phyloP scores from a whole-genome alignment of 2,113 vertebrate species.

The Coracopsis vasa region DNA sequence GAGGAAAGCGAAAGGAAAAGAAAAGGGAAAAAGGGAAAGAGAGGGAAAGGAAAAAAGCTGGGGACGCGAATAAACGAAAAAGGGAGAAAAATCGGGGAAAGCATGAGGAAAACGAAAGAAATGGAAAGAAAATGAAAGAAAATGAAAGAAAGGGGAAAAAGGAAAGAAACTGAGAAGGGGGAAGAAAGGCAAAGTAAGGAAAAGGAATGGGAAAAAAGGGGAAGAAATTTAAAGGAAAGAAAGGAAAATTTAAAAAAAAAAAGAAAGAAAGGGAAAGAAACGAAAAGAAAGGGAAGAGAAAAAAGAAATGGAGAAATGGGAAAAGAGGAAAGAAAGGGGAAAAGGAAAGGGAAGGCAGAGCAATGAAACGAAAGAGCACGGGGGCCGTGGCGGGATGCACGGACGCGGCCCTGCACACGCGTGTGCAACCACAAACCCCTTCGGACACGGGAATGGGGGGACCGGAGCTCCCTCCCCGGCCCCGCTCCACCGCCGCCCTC shows the following conservation, averaged over 20 bases:
- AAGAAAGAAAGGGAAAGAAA: not conserved
- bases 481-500: not conserved
- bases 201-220: not conserved
- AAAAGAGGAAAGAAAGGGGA: too few species aligned
- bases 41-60: not conserved
- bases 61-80: not conserved
- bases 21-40: too few species aligned
- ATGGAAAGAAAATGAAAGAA: too few species aligned
- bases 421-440: not conserved
- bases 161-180: not conserved
- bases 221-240: too few species aligned
- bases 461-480: not conserved
- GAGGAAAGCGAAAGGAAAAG: too few species aligned
- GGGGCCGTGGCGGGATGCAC: too few species aligned
- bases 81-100: not conserved
- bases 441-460: not conserved
- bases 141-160: too few species aligned
- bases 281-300: not conserved
- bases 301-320: not conserved
- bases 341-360: too few species aligned
- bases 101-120: not conserved
- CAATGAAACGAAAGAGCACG: not conserved
- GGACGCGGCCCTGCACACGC: too few species aligned
- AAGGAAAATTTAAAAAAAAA: too few species aligned
- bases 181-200: not conserved